Evolutionary conservation across 1,140 invertebrate species (phyloP), one percentile per base, ranked within the genome.

Genomic region (Mizuhopecten yessoensis): DNA sequence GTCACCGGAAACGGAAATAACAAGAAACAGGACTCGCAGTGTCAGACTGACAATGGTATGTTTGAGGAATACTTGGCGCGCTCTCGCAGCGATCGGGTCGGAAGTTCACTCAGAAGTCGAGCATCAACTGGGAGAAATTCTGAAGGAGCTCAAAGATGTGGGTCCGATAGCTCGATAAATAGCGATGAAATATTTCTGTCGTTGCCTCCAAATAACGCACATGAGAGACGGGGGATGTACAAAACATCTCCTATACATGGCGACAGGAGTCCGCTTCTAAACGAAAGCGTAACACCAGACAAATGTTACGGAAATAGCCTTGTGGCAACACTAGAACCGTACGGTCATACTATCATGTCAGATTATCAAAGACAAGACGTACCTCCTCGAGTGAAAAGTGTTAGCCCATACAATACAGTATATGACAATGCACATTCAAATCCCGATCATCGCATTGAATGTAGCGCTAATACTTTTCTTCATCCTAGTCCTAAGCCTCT

Each of bases 11-110:
- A 89, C 49, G 88, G 90, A 86, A 87, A 91, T 57, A 39, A 34
- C 29, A 90, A 90, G n/a, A 90, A 88, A 86, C 88, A 91, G n/a
- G 94, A 94, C 34, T 90, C 86, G 11, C 91, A 86, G n/a, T 94
- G 93, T 88, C 94, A 94, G 89, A 94, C 94, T 20, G 93, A 94
- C 57, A 34, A 86, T 13, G 91, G 91, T 3, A 49, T 93, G 33
- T 92, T 89, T 86, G 88, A 94, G 13, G 39, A 87, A 15, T 89
- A 87, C 33, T 33, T 91, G 0, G 34, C 42, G 34, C 57, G 23
- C 2, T 88, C 88, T 7, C 34, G 87, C 17, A 17, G 34, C 87
- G 90, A 34, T 34, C 86, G 34, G 39, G 92, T 23, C 87, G 86
- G 34, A 11, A 33, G 20, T 57, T 39, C 33, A 91, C 88, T 89